These are phyloP conservation scores for Rosalia funebris DNA, from an alignment of 2,888 invertebrate species.

Conservation along the genomic window DNA sequence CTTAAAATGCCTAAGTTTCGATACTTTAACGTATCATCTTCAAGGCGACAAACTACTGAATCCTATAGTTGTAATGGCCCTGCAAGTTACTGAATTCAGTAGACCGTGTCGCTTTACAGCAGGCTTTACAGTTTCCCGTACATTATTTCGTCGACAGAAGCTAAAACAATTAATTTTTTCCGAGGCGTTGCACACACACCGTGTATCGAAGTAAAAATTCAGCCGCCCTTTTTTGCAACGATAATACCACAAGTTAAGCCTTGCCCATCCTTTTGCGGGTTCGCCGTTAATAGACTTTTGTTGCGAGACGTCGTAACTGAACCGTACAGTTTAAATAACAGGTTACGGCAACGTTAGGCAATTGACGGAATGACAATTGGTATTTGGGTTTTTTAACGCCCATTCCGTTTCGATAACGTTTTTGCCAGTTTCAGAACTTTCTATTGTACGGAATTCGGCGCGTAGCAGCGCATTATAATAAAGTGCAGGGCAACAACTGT, in stretches of 20 bases:
- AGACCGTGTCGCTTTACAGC: background rate
- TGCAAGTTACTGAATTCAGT: too few species aligned
- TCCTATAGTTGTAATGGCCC: too few species aligned
- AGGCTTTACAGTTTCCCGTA: background rate
- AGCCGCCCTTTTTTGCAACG: background rate
- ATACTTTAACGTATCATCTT: too few species aligned
- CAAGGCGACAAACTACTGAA: too few species aligned
- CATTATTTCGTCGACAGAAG: background rate
- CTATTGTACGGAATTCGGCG: constrained; percentile 12
- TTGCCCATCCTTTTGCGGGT: constrained; percentile 1
- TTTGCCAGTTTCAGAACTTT: constrained; percentile 17
- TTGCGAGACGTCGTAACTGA: constrained; percentile 9
- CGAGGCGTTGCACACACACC: background rate
- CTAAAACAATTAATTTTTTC: background rate
- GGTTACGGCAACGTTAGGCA: constrained; percentile 17
- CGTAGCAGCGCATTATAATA: constrained; percentile 1
- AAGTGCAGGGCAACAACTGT: background rate
- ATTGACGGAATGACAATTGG: constrained; percentile 21
- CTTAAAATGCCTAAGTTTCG: too few species aligned
- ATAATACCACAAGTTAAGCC: background rate
- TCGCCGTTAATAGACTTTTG: background rate
- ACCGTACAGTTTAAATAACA: constrained; percentile 13
- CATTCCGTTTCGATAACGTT: constrained; percentile 12
- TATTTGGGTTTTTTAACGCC: constrained; percentile 16
- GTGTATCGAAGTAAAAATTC: background rate